Conservation (phyloP, 2,113 vertebrate genomes). For the Urocitellus parryii region DNA sequence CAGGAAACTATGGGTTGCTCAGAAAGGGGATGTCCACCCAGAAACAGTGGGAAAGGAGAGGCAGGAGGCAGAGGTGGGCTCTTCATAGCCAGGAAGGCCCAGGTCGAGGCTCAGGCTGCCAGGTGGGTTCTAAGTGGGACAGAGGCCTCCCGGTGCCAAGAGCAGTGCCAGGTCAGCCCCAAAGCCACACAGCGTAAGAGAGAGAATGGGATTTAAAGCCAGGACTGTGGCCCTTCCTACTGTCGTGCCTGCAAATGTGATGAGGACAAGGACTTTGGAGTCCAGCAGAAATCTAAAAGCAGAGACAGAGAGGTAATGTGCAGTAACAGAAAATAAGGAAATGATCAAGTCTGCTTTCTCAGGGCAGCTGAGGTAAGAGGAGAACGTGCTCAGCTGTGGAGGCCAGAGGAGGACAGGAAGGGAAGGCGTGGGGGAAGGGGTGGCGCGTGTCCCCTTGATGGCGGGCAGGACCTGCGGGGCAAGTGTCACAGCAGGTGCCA, state of each 20-base stretch:
- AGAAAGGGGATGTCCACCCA: background rate
- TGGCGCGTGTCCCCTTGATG: background rate
- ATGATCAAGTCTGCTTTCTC: background rate
- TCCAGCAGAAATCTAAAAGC: background rate
- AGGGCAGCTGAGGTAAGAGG: background rate
- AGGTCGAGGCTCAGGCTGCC: background rate
- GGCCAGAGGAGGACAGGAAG: background rate
- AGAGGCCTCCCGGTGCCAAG: background rate
- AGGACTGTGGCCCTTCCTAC: background rate
- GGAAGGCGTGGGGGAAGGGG: background rate
- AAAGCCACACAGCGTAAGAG: background rate
- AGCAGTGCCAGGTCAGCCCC: background rate
- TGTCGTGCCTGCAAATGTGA: background rate
- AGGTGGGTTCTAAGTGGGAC: background rate
- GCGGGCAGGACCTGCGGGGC: too few species aligned
- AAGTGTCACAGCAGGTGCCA: too few species aligned
- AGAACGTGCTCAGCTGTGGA: background rate
- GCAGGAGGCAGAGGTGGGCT: background rate
- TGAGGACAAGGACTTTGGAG: background rate
- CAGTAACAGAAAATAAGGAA: background rate
- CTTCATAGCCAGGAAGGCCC: background rate
- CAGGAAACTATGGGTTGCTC: background rate
- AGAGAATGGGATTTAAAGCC: background rate
- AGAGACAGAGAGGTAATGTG: background rate
- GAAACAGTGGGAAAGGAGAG: background rate